phyloP scores from a whole-genome alignment of 2,888 invertebrate genomes.

The Lasioglossum figueresi region DNA sequence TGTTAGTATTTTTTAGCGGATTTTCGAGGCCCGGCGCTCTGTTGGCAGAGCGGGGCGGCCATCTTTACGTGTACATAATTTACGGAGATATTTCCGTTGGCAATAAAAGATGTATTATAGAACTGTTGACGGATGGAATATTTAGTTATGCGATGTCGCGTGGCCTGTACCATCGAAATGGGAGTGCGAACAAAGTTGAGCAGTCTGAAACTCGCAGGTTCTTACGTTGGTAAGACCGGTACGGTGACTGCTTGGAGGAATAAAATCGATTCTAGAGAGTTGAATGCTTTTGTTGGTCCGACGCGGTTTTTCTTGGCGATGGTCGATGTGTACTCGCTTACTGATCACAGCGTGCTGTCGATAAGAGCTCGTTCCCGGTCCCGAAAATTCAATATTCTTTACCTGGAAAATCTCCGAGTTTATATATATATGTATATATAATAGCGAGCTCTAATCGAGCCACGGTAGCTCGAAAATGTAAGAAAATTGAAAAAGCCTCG shows the following conservation, averaged over 20 bases:
- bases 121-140: background rate
- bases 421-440: background rate
- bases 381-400: background rate
- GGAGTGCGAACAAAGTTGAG: background rate
- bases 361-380: background rate
- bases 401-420: background rate
- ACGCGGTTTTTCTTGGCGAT: background rate
- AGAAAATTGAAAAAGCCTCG: background rate
- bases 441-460: background rate
- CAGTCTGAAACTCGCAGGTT: background rate
- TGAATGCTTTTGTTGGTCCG: conserved; percentile 9
- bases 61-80: conserved; percentile 12
- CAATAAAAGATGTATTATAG: conserved; percentile 4
- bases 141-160: background rate
- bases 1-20: conserved; percentile 13
- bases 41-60: background rate
- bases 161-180: background rate
- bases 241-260: conserved; percentile 16
- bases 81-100: background rate
- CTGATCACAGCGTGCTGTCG: background rate
- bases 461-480: background rate
- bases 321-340: conserved; percentile 1
- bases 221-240: background rate
- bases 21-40: background rate
- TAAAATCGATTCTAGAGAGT: conserved; percentile 1